phyloP scores from a whole-genome alignment of 2,888 invertebrate species.

The Brenthis hecate region DNA sequence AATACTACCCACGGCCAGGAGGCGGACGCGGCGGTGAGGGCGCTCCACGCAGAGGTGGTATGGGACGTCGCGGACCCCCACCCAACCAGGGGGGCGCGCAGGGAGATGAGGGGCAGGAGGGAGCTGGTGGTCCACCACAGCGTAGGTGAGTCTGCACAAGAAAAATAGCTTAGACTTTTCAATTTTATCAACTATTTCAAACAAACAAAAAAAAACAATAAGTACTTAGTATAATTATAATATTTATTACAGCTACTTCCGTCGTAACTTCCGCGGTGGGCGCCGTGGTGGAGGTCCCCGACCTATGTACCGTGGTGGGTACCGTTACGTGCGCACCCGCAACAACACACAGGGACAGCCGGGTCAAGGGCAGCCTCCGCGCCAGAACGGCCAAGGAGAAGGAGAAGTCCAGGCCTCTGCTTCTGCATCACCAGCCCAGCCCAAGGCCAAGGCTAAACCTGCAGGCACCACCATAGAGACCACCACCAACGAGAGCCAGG shows the following conservation, averaged over 20 bases:
- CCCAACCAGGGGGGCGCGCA: conserved; percentile 71
- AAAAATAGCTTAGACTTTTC: no score
- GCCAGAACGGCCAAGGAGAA: conserved; percentile 60
- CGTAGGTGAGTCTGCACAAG: conserved; percentile 56
- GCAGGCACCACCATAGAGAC: conserved; percentile 70
- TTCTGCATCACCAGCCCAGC: conserved; percentile 56
- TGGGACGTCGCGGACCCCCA: conserved; percentile 81
- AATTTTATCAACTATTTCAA: no score
- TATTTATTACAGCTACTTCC: conserved; percentile 84
- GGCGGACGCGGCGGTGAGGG: conserved; percentile 79
- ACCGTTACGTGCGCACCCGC: conserved; percentile 69
- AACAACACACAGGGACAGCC: conserved; percentile 55
- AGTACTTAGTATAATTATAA: not conserved
- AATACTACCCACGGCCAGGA: conserved; percentile 79
- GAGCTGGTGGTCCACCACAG: conserved; percentile 69
- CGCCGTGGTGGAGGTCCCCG: conserved; percentile 74
- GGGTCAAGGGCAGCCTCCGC: conserved; percentile 48
- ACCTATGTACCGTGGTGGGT: conserved; percentile 71
- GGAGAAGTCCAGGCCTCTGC: conserved; percentile 57
- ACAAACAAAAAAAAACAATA: not conserved
- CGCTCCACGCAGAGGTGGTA: conserved; percentile 83
- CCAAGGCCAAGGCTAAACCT: conserved; percentile 65
- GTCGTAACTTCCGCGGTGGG: conserved; percentile 88
- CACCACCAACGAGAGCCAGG: conserved; percentile 79
- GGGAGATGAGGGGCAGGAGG: conserved; percentile 73